Evolutionary conservation across 2,888 invertebrate genomes (phyloP).

Genomic region (Agapostemon virescens): DNA sequence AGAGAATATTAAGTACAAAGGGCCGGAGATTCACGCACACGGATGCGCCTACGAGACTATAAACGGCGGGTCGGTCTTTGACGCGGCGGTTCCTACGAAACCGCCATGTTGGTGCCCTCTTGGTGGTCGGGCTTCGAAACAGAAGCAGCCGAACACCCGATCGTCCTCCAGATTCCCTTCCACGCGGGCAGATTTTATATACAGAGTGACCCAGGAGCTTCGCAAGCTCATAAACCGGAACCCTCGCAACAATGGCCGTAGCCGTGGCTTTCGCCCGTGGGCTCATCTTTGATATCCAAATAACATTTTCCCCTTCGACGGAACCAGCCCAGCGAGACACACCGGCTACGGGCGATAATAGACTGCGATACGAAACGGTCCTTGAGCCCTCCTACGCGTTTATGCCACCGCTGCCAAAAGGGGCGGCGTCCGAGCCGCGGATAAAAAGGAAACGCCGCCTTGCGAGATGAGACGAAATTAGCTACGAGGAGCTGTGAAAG

Average conservation of each 20-base stretch:
- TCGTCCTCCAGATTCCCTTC: conserved; percentile 60
- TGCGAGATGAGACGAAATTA: conserved; percentile 37
- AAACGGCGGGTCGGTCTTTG: conserved; percentile 58
- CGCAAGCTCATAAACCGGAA: conserved; percentile 66
- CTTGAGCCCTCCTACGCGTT: conserved; percentile 27
- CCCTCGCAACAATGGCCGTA: conserved; percentile 61
- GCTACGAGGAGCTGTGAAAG: conserved; percentile 23
- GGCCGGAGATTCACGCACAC: neutral
- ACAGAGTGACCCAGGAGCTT: conserved; percentile 33
- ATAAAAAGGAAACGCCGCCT: conserved; percentile 39
- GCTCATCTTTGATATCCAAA: conserved; percentile 72
- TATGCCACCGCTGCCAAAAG: conserved; percentile 35
- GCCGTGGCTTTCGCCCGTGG: conserved; percentile 56
- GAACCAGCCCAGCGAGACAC: conserved; percentile 57
- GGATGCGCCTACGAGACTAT: conserved; percentile 30
- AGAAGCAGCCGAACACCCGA: conserved; percentile 54
- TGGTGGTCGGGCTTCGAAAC: conserved; percentile 53
- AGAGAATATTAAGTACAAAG: conserved; percentile 27
- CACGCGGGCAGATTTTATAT: conserved; percentile 55
- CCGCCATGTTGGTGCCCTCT: conserved; percentile 48
- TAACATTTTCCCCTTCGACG: conserved; percentile 70
- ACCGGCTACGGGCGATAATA: conserved; percentile 58
- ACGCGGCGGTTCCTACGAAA: conserved; percentile 51
- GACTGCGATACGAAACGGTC: conserved; percentile 55
- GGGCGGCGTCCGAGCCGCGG: conserved; percentile 13